These are phyloP conservation scores for Cheilosia pagana DNA, from an alignment of 2,888 invertebrate species.

Conservation along the genomic window DNA sequence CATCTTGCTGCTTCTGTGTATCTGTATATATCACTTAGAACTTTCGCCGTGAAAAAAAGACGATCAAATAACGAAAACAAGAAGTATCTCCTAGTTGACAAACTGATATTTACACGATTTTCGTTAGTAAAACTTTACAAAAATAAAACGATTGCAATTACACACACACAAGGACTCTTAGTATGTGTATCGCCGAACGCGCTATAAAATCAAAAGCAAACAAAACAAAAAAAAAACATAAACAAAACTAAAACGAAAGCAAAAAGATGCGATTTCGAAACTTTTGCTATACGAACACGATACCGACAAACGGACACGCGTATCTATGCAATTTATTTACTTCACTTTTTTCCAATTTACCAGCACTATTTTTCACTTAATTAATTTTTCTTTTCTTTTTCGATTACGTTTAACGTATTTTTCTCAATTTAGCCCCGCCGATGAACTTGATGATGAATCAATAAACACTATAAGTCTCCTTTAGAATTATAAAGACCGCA, in stretches of 20 bases:
- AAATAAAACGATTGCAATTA: conserved; percentile 9
- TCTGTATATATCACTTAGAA: neutral
- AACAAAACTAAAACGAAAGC: neutral
- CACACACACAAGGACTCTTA: neutral
- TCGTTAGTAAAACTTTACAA: neutral
- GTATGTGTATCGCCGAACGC: neutral
- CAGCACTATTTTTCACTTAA: conserved; percentile 18
- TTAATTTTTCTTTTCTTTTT: neutral
- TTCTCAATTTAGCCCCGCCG: conserved; percentile 8
- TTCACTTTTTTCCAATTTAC: conserved; percentile 4
- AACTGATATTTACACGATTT: conserved; percentile 1
- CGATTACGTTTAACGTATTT: conserved; percentile 18
- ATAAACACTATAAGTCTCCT: conserved; percentile 70
- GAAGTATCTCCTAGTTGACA: conserved; percentile 26
- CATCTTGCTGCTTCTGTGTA: conserved; percentile 76
- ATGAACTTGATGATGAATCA: conserved; percentile 30
- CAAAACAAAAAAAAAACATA: conserved; percentile 6
- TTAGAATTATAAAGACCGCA: conserved; percentile 74
- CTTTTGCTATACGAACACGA: conserved; percentile 20
- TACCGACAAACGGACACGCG: conserved; percentile 18
- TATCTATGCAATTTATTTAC: conserved; percentile 9
- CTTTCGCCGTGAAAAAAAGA: neutral
- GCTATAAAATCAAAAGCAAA: conserved; percentile 3
- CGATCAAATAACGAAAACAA: conserved; percentile 19
- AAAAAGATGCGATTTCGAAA: conserved; percentile 25